These are phyloP conservation scores for Diogma glabrata DNA, from an alignment of 2,888 invertebrate species.

Conservation along the genomic window DNA sequence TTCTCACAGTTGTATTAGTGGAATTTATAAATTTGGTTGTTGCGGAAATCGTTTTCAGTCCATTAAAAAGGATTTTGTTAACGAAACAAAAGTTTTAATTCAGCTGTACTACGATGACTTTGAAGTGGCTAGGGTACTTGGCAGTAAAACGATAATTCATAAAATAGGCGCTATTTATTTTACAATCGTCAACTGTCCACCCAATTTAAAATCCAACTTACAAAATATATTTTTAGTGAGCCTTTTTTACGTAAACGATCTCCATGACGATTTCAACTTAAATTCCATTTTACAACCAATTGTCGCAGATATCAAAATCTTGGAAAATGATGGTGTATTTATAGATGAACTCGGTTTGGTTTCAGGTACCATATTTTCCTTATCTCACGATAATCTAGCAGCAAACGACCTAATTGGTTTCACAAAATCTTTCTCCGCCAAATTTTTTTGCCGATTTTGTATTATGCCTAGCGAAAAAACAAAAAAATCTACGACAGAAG, in stretches of 20 bases:
- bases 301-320: conserved; percentile 1
- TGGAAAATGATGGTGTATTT: conserved; percentile 5
- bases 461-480: conserved; percentile 1
- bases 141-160: conserved; percentile 4
- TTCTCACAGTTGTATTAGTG: background rate
- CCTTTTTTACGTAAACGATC: conserved; percentile 2
- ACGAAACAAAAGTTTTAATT: background rate
- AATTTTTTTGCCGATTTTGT: conserved; percentile 6
- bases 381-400: conserved; percentile 7
- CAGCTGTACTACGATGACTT: background rate
- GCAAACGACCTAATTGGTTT: conserved; percentile 6
- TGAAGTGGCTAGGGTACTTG: background rate
- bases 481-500: conserved; percentile 1
- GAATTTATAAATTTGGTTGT: background rate
- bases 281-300: conserved; percentile 5
- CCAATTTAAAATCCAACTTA: background rate
- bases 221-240: conserved; percentile 2
- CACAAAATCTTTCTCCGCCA: conserved; percentile 2
- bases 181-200: background rate
- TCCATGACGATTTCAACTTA: background rate
- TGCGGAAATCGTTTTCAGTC: background rate
- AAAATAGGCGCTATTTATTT: conserved; percentile 3
- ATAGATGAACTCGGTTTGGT: background rate
- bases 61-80: background rate
- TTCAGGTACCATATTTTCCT: background rate